phyloP scores from a whole-genome alignment of 2,888 invertebrate species.

The Lepidocyrtoides sp. region DNA sequence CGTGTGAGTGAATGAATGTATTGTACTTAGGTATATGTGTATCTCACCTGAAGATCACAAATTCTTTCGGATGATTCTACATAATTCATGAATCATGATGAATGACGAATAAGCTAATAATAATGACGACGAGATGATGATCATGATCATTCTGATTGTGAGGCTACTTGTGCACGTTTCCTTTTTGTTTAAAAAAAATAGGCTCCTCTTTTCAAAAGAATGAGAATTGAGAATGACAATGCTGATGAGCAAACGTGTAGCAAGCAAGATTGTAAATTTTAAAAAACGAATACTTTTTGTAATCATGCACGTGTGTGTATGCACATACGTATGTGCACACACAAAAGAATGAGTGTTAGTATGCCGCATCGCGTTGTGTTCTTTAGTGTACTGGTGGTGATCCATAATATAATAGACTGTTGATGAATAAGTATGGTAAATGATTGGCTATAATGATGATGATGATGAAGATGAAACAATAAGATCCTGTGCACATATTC shows the following conservation, averaged over 20 bases:
- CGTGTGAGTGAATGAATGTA: slow-evolving; percentile 5
- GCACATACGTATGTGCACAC: too few relatives aligned
- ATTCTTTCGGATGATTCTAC: slow-evolving; percentile 45
- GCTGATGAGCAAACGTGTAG: neutral
- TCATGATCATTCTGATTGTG: neutral
- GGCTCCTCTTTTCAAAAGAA: neutral
- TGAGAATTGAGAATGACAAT: neutral
- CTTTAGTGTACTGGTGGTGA: neutral
- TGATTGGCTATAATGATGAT: neutral
- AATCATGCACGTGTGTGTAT: too few relatives aligned
- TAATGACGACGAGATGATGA: slow-evolving; percentile 15
- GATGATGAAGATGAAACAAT: slow-evolving; percentile 32
- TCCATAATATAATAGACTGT: neutral
- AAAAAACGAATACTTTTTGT: too few relatives aligned
- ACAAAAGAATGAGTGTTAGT: neutral
- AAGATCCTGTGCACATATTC: neutral
- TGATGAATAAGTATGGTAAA: neutral
- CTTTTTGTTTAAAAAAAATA: slow-evolving; percentile 32
- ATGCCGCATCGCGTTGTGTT: neutral
- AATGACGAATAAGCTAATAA: slow-evolving; percentile 47
- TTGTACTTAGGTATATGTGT: neutral
- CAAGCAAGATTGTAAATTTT: neutral
- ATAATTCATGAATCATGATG: slow-evolving; percentile 62
- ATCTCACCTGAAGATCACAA: slow-evolving; percentile 39
- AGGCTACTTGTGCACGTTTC: slow-evolving; percentile 1